A percentile compares a stretch with the other conserved stretches of the same genome.
These are phyloP conservation scores for Lepisosteus osseus DNA, from an alignment of 2,113 vertebrate species.

Conservation along the genomic window DNA sequence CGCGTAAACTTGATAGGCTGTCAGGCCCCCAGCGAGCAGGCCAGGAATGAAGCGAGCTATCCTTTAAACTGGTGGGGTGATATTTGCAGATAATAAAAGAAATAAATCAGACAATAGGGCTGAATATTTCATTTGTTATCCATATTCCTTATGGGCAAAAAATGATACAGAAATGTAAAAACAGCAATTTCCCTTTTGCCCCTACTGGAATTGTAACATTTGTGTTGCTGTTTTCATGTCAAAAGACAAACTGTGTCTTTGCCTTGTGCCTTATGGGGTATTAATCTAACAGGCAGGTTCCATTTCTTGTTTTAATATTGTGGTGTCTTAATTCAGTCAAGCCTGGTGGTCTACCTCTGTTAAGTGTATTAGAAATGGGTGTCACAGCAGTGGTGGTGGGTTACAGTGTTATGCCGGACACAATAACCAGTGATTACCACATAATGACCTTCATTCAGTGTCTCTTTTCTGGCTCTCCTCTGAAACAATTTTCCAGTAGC, in stretches of 20 bases:
- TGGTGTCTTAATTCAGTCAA: conserved; percentile 60
- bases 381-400: conserved; percentile 16
- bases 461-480: conserved; percentile 15
- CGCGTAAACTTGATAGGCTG: conserved; percentile 69
- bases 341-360: conserved; percentile 24
- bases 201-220: conserved; percentile 72
- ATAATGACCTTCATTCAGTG: conserved; percentile 26
- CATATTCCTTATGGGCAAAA: conserved; percentile 82
- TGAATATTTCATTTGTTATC: conserved; percentile 88
- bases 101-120: conserved; percentile 84
- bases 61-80: conserved; percentile 75
- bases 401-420: conserved; percentile 16
- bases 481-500: conserved; percentile 25
- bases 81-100: conserved; percentile 76
- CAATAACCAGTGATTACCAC: conserved; percentile 25
- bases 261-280: conserved; percentile 54
- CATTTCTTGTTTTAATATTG: conserved; percentile 72
- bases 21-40: conserved; percentile 66
- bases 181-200: conserved; percentile 68
- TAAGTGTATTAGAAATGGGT: conserved; percentile 21
- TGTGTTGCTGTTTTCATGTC: conserved; percentile 68
- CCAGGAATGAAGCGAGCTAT: conserved; percentile 64
- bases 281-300: conserved; percentile 68
- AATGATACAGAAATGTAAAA: conserved; percentile 79
- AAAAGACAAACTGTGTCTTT: conserved; percentile 69